These are phyloP conservation scores for Theretra japonica DNA, from an alignment of 2,888 invertebrate genomes.

Conservation along the genomic window DNA sequence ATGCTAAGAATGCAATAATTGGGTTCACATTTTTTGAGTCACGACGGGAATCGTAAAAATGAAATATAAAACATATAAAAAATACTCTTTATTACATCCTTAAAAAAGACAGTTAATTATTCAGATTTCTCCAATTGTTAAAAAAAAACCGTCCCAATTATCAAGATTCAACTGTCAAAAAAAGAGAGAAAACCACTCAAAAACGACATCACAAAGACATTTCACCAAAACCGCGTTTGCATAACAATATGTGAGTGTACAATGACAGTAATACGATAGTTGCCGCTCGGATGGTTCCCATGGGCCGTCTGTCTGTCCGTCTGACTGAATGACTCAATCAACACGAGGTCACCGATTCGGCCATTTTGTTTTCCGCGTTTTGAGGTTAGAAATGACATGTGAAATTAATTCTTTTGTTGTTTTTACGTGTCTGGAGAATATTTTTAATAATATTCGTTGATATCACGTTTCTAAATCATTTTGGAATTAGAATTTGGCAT, in stretches of 20 bases:
- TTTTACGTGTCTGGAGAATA: background rate
- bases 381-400: slow-evolving; percentile 40
- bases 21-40: no score
- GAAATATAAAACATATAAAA: no score
- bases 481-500: no score
- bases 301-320: slow-evolving; percentile 49
- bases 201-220: slow-evolving; percentile 23
- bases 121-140: slow-evolving; percentile 5
- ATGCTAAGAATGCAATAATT: no score
- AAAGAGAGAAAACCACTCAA: slow-evolving; percentile 15
- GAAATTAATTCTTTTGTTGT: slow-evolving; percentile 25
- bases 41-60: no score
- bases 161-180: slow-evolving; percentile 9
- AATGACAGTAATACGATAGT: slow-evolving; percentile 39
- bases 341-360: slow-evolving; percentile 46
- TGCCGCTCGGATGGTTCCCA: slow-evolving; percentile 55
- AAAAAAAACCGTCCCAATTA: background rate
- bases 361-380: slow-evolving; percentile 42
- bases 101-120: background rate
- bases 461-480: no score
- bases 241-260: slow-evolving; percentile 36
- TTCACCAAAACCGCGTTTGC: slow-evolving; percentile 25
- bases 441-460: no score
- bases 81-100: no score
- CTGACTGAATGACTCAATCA: slow-evolving; percentile 62